Conservation (phyloP, 1,140 invertebrate species). For the Pseudomyrmex dendroicus region DNA sequence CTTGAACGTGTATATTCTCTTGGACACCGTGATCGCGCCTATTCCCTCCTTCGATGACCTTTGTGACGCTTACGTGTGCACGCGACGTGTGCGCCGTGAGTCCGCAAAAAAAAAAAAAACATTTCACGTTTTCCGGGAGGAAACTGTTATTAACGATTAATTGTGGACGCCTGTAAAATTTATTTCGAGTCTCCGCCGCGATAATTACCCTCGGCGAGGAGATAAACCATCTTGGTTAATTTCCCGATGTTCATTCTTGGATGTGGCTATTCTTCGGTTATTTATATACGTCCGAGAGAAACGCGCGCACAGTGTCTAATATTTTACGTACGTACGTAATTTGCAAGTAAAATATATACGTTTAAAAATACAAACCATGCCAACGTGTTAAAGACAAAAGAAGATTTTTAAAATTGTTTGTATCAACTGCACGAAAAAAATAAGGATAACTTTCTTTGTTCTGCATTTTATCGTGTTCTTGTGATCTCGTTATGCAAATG, state of each 20-base stretch:
- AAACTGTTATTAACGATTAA: conserved; percentile 69
- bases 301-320: neutral
- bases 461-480: neutral
- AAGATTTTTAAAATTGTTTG: no score
- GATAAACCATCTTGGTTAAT: conserved; percentile 34
- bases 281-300: neutral
- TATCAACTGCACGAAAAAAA: no score
- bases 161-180: conserved; percentile 55
- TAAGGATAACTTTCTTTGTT: neutral
- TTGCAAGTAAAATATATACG: neutral
- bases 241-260: conserved; percentile 17
- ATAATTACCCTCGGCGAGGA: conserved; percentile 42
- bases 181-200: conserved; percentile 33
- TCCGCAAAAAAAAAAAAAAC: conserved; percentile 38
- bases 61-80: conserved; percentile 60
- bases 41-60: conserved; percentile 53
- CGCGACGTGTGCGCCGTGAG: neutral
- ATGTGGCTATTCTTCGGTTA: conserved; percentile 15
- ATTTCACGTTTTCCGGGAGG: conserved; percentile 63
- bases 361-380: neutral
- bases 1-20: conserved; percentile 68
- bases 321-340: neutral
- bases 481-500: neutral
- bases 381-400: no score
- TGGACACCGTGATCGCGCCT: conserved; percentile 56